Conservation (phyloP, 2,797 vertebrate species). For the Poeciliopsis presidionis region DNA sequence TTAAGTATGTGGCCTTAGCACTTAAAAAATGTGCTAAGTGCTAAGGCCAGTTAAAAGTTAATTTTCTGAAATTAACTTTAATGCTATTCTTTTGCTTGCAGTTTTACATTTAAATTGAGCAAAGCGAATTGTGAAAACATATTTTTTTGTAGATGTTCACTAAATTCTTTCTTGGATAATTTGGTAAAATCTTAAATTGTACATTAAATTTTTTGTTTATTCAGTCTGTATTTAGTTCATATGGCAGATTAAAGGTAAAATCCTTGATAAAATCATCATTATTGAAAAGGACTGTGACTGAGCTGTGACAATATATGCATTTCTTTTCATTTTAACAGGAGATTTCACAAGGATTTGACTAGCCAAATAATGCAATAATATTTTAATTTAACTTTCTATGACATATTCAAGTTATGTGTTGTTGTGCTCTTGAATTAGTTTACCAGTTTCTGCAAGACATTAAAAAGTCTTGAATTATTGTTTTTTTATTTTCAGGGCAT, state of each 20-base stretch:
- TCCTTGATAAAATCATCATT: background rate
- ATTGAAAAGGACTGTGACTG: background rate
- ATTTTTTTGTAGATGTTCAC: background rate
- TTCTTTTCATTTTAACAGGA: background rate
- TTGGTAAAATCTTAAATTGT: background rate
- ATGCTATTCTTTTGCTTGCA: background rate
- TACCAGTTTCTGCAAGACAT: background rate
- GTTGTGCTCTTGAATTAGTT: background rate
- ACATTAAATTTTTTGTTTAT: background rate
- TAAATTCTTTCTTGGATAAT: background rate
- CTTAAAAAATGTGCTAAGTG: background rate
- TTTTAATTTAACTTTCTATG: background rate
- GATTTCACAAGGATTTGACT: background rate
- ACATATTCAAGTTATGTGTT: background rate
- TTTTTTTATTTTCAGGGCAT: background rate
- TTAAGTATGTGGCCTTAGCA: background rate
- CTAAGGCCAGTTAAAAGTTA: background rate
- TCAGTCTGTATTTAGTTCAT: background rate
- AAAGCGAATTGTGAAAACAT: background rate
- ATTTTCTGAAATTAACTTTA: background rate
- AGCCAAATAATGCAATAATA: background rate
- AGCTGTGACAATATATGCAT: background rate
- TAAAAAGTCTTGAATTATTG: background rate
- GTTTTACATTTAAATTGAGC: background rate
- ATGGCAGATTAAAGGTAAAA: background rate